Percentiles rank a stretch among this genome's conserved stretches.
Evolutionary conservation across 2,888 invertebrate species (phyloP).

Genomic region (Andrena flavipes): DNA sequence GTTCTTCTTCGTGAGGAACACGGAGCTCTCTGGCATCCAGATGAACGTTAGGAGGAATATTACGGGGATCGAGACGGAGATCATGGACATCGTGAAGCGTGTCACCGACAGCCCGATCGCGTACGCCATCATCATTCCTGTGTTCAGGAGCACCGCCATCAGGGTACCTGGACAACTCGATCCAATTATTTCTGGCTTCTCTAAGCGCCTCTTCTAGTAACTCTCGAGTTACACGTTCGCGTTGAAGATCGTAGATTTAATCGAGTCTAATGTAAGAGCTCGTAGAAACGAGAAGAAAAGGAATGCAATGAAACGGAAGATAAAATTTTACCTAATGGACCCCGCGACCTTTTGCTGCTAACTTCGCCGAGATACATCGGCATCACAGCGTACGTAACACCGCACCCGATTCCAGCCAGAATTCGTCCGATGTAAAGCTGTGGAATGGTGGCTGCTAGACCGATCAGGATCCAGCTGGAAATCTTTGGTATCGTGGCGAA

Average conservation of each 20-base stretch:
- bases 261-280: not conserved
- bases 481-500: constrained; percentile 81
- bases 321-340: constrained; percentile 76
- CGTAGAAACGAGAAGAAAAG: too few relatives aligned
- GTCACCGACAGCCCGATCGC: constrained; percentile 75
- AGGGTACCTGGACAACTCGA: constrained; percentile 71
- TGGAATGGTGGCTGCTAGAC: constrained; percentile 70
- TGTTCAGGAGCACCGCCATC: constrained; percentile 80
- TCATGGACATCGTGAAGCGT: constrained; percentile 78
- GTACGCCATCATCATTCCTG: constrained; percentile 79
- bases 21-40: constrained; percentile 83
- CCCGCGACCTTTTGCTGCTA: constrained; percentile 80
- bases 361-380: constrained; percentile 83
- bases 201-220: not conserved
- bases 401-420: constrained; percentile 81
- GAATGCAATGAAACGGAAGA: not conserved
- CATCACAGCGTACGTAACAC: constrained; percentile 81
- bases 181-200: not conserved
- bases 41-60: constrained; percentile 77
- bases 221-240: too few relatives aligned
- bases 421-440: constrained; percentile 78
- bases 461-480: constrained; percentile 80
- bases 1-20: constrained; percentile 80
- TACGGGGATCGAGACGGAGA: constrained; percentile 75
- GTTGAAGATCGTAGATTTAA: not conserved